Conservation (phyloP, 2,888 invertebrate species). For the Drosophila dives region DNA sequence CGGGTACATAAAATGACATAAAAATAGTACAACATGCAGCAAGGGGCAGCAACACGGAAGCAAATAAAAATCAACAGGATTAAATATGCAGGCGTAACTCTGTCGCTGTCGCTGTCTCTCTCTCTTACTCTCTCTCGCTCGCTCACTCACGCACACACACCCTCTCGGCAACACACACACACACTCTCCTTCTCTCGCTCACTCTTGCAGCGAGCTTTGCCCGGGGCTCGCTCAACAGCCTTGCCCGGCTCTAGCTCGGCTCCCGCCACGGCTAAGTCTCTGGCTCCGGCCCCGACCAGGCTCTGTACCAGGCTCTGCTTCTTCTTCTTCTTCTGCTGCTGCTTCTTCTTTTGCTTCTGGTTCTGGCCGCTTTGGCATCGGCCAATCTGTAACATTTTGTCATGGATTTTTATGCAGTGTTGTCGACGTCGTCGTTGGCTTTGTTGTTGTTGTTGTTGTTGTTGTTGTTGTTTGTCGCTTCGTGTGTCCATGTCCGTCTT, state of each 20-base stretch:
- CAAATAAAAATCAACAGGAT: slow-evolving; percentile 78
- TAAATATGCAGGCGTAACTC: slow-evolving; percentile 67
- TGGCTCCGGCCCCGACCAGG: slow-evolving; percentile 15
- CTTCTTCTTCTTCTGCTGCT: slow-evolving; percentile 18
- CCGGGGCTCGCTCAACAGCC: slow-evolving; percentile 40
- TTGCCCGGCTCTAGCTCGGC: slow-evolving; percentile 45
- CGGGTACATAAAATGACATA: slow-evolving; percentile 61
- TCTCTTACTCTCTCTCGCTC: neutral
- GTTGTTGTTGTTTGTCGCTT: slow-evolving; percentile 13
- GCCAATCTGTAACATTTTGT: slow-evolving; percentile 76
- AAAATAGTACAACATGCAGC: slow-evolving; percentile 57
- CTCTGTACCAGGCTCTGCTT: slow-evolving; percentile 13
- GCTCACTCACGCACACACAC: neutral
- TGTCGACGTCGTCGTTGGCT: slow-evolving; percentile 5
- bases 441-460: slow-evolving; percentile 1
- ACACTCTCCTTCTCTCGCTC: slow-evolving; percentile 3
- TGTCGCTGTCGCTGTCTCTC: neutral
- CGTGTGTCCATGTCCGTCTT: slow-evolving; percentile 16
- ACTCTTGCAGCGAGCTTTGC: slow-evolving; percentile 14
- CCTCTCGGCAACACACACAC: neutral
- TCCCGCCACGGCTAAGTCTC: neutral
- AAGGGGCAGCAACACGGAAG: slow-evolving; percentile 54
- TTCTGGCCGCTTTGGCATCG: slow-evolving; percentile 32
- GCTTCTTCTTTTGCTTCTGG: slow-evolving; percentile 12
- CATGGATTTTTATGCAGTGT: slow-evolving; percentile 59